phyloP scores from a whole-genome alignment of 2,888 invertebrate species.

The Temnothorax rugatulus region DNA sequence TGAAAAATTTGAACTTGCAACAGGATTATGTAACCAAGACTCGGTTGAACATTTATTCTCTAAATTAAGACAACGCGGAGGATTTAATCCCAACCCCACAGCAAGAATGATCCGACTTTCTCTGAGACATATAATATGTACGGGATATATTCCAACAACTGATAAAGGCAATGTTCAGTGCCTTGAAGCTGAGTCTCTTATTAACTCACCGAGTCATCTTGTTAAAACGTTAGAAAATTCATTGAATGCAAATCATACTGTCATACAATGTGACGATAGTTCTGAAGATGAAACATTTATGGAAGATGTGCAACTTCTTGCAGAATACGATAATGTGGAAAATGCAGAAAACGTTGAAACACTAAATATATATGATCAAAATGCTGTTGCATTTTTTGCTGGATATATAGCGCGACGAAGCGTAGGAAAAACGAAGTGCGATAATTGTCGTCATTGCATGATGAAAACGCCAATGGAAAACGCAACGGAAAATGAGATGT shows the following conservation, averaged over 20 bases:
- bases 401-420: constrained; percentile 10
- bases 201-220: background rate
- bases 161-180: background rate
- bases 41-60: no score
- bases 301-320: background rate
- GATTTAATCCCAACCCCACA: no score
- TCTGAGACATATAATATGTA: background rate
- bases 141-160: background rate
- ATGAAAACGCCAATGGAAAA: constrained; percentile 34
- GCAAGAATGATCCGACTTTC: no score
- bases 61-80: no score
- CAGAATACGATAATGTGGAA: background rate
- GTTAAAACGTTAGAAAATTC: background rate
- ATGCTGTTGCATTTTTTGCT: constrained; percentile 38
- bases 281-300: background rate
- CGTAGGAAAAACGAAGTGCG: constrained; percentile 9
- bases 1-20: no score
- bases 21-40: no score
- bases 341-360: background rate
- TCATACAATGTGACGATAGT: background rate
- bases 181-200: background rate
- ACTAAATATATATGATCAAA: background rate
- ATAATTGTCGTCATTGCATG: background rate
- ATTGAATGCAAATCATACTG: background rate
- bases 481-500: background rate